Percentiles rank a stretch among this genome's conserved stretches.
Evolutionary conservation across 2,797 vertebrate genomes (phyloP).

Genomic region (Acropternis orthonyx): DNA sequence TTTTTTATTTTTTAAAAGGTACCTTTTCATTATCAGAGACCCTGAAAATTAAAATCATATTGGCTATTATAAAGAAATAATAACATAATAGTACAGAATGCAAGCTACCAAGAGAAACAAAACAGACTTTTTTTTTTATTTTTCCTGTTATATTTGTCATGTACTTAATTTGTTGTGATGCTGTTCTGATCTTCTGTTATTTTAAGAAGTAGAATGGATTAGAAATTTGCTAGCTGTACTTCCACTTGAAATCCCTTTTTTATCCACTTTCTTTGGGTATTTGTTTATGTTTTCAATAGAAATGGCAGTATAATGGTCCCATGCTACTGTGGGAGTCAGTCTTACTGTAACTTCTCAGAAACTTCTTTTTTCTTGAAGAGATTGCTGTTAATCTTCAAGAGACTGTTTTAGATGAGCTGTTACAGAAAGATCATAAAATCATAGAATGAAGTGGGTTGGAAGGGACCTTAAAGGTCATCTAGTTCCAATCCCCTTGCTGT

Average conservation of each 20-base stretch:
- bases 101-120: neutral
- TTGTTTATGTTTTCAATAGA: neutral
- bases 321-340: neutral
- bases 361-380: neutral
- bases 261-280: neutral
- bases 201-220: neutral
- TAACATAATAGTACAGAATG: neutral
- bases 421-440: neutral
- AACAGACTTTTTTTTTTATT: neutral
- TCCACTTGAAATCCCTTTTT: neutral
- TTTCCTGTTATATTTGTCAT: neutral
- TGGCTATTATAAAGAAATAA: neutral
- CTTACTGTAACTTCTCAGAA: neutral
- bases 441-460: neutral
- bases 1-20: neutral
- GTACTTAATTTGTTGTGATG: neutral
- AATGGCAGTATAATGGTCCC: neutral
- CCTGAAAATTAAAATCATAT: neutral
- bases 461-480: neutral
- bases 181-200: neutral
- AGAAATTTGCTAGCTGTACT: neutral
- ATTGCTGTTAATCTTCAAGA: neutral
- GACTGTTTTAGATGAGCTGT: neutral
- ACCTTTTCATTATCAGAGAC: neutral
- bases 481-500: neutral